A percentile compares a stretch with the other conserved stretches of the same genome.
These are phyloP conservation scores for Meloidogyne chitwoodi DNA, from an alignment of 1,140 invertebrate genomes.

Conservation along the genomic window DNA sequence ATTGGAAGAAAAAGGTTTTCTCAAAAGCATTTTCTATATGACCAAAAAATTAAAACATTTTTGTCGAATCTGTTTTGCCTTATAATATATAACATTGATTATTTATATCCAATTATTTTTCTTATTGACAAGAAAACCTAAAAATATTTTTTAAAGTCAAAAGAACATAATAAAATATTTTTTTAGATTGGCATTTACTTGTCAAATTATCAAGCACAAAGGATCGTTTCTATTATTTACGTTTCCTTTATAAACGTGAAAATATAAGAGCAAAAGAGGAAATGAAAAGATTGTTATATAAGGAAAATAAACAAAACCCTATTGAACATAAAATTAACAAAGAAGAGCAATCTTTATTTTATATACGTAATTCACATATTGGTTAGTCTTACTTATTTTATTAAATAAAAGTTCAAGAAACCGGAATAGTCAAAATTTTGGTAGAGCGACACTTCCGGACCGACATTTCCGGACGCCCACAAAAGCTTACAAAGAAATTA, in stretches of 20 bases:
- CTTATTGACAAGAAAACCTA: too few species aligned
- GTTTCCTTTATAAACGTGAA: slow-evolving; percentile 5
- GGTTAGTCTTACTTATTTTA: not conserved
- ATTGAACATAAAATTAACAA: not conserved
- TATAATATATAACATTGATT: too few species aligned
- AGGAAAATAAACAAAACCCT: not conserved
- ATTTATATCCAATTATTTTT: too few species aligned
- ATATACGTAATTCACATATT: not conserved
- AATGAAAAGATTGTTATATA: not conserved
- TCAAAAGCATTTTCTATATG: too few species aligned
- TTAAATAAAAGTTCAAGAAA: not conserved
- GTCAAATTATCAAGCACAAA: not conserved
- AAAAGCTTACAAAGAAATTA: too few species aligned
- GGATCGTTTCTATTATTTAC: not conserved
- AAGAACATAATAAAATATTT: not conserved
- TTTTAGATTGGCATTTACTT: slow-evolving; percentile 9
- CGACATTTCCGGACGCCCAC: too few species aligned
- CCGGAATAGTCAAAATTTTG: too few species aligned
- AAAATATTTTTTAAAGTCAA: too few species aligned
- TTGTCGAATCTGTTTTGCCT: too few species aligned
- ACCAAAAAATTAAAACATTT: too few species aligned
- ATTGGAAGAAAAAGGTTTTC: slow-evolving; percentile 1
- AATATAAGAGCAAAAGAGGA: not conserved
- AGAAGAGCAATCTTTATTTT: not conserved
- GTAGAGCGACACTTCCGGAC: too few species aligned